Base-by-base conservation (phyloP, 1,140 invertebrate species). In the Drosophila takahashii region DNA sequence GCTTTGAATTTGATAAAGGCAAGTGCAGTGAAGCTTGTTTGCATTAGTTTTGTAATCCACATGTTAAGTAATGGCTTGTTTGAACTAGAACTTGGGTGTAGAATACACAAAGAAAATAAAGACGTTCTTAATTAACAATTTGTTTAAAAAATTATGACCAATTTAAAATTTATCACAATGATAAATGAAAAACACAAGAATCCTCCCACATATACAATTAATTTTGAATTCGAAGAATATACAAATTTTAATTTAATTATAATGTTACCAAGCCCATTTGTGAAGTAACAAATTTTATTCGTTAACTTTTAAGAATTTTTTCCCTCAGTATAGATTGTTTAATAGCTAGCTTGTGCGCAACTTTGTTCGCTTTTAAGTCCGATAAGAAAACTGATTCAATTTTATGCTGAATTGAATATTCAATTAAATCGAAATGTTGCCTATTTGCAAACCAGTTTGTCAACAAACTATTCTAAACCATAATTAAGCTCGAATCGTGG, bases 21-120 rank as follows among this genome's bases (percentile, higher is more conserved):
- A 39, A 53, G 3, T 62, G 65, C 64, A 64, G 27, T 41, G 41
- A 4, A 41, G 48, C 71, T 44, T 34, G 52, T 42, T 26, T 52
- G 18, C 59, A 42, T 29, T 64, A 22, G 50, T 27, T 74, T 50
- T 37, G 50, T 74, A 74, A 73, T 42, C 42, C 45, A 44, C 29
- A 41, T 44, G 57, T 72, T 80, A 41, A 37, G 39, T 72, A 47
- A 76, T 45, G 10, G 39, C 47, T 47, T 59, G 50, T 41, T 41
- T 65, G 56, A 81, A 70, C 62, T 54, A 83, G 72, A 73, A 77
- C 61, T 71, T 79, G 50, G 44, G 53, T 18, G 27, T 29, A 15
- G 51, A 32, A 15, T 53, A 54, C 22, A 37, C n/a, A 37, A 8
- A 56, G 13, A 16, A 3, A 54, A 61, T 16, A 11, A 34, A 32